phyloP scores from a whole-genome alignment of 2,113 vertebrate genomes.

The Pollachius pollachius region DNA sequence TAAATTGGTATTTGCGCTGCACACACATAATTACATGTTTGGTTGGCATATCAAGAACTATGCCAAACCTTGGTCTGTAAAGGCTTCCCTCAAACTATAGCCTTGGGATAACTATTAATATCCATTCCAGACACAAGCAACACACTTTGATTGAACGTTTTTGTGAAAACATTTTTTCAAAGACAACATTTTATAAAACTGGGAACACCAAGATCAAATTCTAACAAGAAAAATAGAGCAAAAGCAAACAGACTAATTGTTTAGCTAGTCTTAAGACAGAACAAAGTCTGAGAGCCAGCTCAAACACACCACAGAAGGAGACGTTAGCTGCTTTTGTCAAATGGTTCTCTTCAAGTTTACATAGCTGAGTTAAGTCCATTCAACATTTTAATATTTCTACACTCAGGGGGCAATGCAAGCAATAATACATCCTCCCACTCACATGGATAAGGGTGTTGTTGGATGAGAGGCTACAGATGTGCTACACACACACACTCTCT shows the following conservation, averaged over 20 bases:
- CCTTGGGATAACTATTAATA: conserved; percentile 75
- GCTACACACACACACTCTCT: background rate
- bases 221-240: too few species aligned
- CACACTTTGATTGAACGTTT: conserved; percentile 48
- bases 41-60: conserved; percentile 74
- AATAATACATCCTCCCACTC: conserved; percentile 41
- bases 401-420: conserved; percentile 23
- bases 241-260: too few species aligned
- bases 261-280: too few species aligned
- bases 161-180: conserved; percentile 32
- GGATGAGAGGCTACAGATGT: conserved; percentile 25
- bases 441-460: conserved; percentile 42
- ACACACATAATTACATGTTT: conserved; percentile 75
- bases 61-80: conserved; percentile 67
- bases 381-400: background rate
- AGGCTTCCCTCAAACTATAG: conserved; percentile 76
- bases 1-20: conserved; percentile 79
- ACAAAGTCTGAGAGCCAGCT: too few species aligned
- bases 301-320: too few species aligned
- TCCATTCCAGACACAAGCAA: conserved; percentile 67
- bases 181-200: conserved; percentile 29
- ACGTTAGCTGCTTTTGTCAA: too few species aligned
- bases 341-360: conserved; percentile 24
- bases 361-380: too few species aligned
- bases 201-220: background rate